Conservation (phyloP, 2,888 invertebrate genomes). For the Branchellion lobata region DNA sequence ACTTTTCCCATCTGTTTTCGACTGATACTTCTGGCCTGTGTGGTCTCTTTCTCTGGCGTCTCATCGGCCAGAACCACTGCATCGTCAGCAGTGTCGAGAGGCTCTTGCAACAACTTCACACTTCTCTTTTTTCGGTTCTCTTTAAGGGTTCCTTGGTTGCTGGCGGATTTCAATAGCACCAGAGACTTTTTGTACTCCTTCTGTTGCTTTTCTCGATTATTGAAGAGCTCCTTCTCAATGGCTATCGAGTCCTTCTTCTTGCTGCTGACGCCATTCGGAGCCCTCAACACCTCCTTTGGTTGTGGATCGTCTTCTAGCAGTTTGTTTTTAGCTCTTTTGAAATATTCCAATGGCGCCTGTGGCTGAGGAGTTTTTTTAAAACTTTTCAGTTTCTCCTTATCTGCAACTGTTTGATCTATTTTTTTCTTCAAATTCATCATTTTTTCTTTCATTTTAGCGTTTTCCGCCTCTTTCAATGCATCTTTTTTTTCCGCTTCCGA, state of each 20-base stretch:
- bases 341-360: not conserved
- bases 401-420: not conserved
- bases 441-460: constrained; percentile 24
- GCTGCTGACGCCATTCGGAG: not conserved
- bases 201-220: not conserved
- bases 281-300: not conserved
- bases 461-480: not conserved
- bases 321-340: not conserved
- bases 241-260: not conserved
- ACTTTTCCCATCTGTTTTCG: not conserved
- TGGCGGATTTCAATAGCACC: not conserved
- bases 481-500: not conserved
- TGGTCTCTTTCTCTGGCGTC: too few relatives aligned
- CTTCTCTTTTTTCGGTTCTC: too few relatives aligned
- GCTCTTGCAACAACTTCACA: too few relatives aligned
- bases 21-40: not conserved
- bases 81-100: too few relatives aligned
- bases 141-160: too few relatives aligned
- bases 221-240: not conserved
- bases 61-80: too few relatives aligned
- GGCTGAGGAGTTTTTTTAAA: not conserved
- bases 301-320: not conserved
- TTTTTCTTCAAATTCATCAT: constrained; percentile 31
- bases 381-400: constrained; percentile 13
- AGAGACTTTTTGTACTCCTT: not conserved